These are phyloP conservation scores for Sylvilagus bachmani DNA, from an alignment of 2,113 vertebrate genomes.

Conservation along the genomic window DNA sequence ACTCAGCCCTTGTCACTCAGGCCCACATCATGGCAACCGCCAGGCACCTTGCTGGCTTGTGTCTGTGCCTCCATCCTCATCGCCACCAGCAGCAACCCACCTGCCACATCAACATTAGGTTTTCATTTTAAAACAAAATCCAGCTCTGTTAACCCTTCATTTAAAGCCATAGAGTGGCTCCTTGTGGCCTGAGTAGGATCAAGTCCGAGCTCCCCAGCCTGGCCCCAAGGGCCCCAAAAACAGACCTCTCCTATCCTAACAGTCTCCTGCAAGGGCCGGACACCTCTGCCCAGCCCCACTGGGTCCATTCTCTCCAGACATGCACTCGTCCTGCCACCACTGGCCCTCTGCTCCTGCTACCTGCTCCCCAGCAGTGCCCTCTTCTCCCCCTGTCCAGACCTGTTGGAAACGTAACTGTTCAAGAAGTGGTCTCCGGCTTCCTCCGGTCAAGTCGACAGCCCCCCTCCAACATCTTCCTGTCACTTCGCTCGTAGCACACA, in stretches of 20 bases:
- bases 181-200: not conserved
- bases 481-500: not conserved
- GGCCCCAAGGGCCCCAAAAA: not conserved
- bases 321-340: not conserved
- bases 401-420: not conserved
- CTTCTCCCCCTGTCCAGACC: not conserved
- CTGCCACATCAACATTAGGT: not conserved
- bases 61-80: not conserved
- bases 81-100: not conserved
- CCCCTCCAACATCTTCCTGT: not conserved
- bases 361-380: not conserved
- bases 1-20: not conserved
- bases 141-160: not conserved
- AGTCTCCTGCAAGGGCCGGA: not conserved
- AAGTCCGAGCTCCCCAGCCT: not conserved
- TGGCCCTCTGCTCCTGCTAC: not conserved
- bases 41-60: fast-evolving
- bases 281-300: not conserved
- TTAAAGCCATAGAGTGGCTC: not conserved
- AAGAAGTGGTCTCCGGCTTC: not conserved
- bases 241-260: not conserved
- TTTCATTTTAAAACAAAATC: not conserved
- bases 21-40: not conserved
- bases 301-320: not conserved
- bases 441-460: fast-evolving